Conservation (phyloP, 2,113 vertebrate species). For the Puma concolor region DNA sequence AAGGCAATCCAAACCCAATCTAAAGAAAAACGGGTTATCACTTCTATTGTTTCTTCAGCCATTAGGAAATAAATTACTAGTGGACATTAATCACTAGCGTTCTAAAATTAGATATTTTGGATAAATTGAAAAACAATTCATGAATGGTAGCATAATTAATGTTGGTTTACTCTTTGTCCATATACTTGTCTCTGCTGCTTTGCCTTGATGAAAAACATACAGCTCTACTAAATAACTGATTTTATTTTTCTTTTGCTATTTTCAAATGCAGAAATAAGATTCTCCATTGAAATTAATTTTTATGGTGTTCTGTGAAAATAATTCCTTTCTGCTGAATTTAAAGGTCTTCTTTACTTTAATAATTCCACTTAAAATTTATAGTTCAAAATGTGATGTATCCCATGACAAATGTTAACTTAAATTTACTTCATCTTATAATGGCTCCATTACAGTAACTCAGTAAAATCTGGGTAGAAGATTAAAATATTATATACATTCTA, state of each 20-base stretch:
- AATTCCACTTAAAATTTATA: constrained; percentile 12
- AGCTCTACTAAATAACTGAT: neutral
- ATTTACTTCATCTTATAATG: neutral
- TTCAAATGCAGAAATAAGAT: constrained; percentile 11
- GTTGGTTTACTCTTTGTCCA: neutral
- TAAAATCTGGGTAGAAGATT: neutral
- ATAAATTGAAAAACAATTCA: neutral
- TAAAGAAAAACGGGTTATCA: neutral
- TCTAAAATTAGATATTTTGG: neutral
- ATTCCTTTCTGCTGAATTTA: constrained; percentile 41
- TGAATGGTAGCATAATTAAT: neutral
- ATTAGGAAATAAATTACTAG: constrained; percentile 32
- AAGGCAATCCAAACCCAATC: neutral
- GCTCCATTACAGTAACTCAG: neutral
- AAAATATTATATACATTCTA: neutral
- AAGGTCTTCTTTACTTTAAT: constrained; percentile 14
- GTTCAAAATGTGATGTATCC: neutral
- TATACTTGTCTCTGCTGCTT: constrained; percentile 9
- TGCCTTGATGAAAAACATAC: neutral
- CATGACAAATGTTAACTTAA: constrained; percentile 27
- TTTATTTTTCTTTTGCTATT: constrained; percentile 28
- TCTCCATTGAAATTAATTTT: constrained; percentile 46
- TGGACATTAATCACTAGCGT: neutral
- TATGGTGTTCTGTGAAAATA: constrained; percentile 14
- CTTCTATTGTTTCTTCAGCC: neutral